Conservation (phyloP, 2,888 invertebrate genomes). For the Euplexia lucipara region DNA sequence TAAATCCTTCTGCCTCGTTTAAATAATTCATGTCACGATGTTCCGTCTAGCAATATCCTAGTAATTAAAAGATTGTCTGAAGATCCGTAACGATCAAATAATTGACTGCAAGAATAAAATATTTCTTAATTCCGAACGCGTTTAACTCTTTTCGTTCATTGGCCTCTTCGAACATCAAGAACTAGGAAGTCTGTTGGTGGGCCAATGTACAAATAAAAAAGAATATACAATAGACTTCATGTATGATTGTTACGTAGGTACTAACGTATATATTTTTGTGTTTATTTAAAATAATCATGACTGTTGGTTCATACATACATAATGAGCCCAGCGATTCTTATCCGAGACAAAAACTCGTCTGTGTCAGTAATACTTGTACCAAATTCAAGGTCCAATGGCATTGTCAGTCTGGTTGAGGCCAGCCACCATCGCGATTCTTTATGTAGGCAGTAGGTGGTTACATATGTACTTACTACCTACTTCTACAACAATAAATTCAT, state of each 20-base stretch:
- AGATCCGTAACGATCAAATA: conserved; percentile 43
- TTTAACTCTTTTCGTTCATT: conserved; percentile 76
- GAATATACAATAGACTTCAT: conserved; percentile 70
- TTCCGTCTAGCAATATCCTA: conserved; percentile 51
- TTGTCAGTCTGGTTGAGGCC: conserved; percentile 71
- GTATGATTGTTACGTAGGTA: conserved; percentile 55
- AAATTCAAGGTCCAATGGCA: conserved; percentile 71
- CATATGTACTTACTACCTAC: conserved; percentile 44
- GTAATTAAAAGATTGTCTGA: conserved; percentile 56
- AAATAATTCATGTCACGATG: conserved; percentile 64
- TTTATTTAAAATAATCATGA: conserved; percentile 81
- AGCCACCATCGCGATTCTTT: conserved; percentile 66
- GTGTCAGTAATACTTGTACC: conserved; percentile 75
- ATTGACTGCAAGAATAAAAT: conserved; percentile 13
- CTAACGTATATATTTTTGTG: conserved; percentile 67
- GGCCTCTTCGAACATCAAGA: conserved; percentile 77
- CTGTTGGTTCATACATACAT: conserved; percentile 78
- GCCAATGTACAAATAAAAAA: conserved; percentile 72
- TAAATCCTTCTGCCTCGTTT: conserved; percentile 55
- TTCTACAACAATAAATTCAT: conserved; percentile 31
- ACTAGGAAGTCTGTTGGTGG: conserved; percentile 79
- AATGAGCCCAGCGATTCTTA: conserved; percentile 80
- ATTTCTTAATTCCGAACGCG: conserved; percentile 63
- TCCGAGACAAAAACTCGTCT: conserved; percentile 83
- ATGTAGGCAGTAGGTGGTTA: conserved; percentile 52